Evolutionary conservation across 1,140 invertebrate species (phyloP).

Genomic region (Oscheius sp.): DNA sequence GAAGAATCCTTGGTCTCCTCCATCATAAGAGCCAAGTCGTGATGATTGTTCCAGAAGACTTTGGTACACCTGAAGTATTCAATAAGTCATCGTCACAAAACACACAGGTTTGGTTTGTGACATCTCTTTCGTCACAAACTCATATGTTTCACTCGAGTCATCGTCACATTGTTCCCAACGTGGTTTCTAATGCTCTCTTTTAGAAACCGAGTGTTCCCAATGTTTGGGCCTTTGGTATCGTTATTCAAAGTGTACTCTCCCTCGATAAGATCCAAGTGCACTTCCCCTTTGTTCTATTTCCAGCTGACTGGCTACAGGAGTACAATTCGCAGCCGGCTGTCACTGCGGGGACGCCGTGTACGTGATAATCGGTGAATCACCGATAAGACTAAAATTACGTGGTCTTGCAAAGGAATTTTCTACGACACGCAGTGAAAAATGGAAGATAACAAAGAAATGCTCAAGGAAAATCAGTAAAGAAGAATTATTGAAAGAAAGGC

Average conservation of each 20-base stretch:
- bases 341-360: not conserved
- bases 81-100: not conserved
- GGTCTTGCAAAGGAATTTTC: not conserved
- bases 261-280: no score
- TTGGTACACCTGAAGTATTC: slow-evolving; percentile 38
- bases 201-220: no score
- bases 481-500: not conserved
- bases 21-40: slow-evolving; percentile 34
- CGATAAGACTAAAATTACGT: not conserved
- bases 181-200: no score
- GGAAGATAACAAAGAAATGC: no score
- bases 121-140: no score
- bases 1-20: slow-evolving; percentile 50
- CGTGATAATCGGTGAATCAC: slow-evolving; percentile 3
- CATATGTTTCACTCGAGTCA: no score
- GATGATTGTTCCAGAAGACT: slow-evolving; percentile 40
- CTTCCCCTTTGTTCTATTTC: no score
- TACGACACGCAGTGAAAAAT: not conserved
- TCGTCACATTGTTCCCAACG: no score
- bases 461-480: not conserved
- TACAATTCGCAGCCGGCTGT: not conserved
- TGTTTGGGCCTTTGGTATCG: no score
- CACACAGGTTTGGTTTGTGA: not conserved
- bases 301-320: no score
- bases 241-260: no score